Evolutionary conservation across 2,888 invertebrate species (phyloP), one percentile per base, ranked within the genome.

Genomic region (Rhorus exstirpatorius): DNA sequence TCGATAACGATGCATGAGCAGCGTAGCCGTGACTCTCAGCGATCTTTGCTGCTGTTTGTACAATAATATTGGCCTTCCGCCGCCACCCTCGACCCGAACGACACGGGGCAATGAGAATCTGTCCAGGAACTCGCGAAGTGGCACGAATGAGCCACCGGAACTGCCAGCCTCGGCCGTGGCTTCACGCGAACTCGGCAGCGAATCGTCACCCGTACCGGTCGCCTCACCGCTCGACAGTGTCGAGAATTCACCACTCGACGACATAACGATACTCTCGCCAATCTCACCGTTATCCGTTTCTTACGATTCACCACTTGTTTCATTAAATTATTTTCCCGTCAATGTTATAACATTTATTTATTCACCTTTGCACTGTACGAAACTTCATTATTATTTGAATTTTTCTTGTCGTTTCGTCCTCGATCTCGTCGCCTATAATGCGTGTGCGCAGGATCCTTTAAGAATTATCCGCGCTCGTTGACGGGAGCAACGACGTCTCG

Each of bases 1-100:
- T 65, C 93, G 93, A 84, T 93, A 93, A 79, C 93, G 93, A 90
- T 93, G 93, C 89, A 94, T 93, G 31, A 94, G 89, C 38, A 94
- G 88, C 14, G 92, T 92, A 4, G 93, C 92, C 17, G 92, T 92
- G 75, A 92, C 92, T 84, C 92, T 85, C 7, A 92, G 87, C 49
- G 93, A 93, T 78, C 90, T 86, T 68, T 92, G 92, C 75, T 93
- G 93, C 85, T 92, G 93, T 84, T 92, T 92, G 86, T 92, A 93
- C 68, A 93, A 87, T 8, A 92, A 84, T 60, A 92, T 91, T 12
- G 94, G 94, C 61, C 93, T 90, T n/a, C 93, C 92, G n/a, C 93
- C 91, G 31, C 92, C 91, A 55, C 91, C 92, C 80, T 91, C 92
- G 77, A 93, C 89, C 72, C 93, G 88, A 38, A 93, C 93, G 26